Base-by-base conservation (phyloP, 2,113 vertebrate species). In the Trachemys scripta region DNA sequence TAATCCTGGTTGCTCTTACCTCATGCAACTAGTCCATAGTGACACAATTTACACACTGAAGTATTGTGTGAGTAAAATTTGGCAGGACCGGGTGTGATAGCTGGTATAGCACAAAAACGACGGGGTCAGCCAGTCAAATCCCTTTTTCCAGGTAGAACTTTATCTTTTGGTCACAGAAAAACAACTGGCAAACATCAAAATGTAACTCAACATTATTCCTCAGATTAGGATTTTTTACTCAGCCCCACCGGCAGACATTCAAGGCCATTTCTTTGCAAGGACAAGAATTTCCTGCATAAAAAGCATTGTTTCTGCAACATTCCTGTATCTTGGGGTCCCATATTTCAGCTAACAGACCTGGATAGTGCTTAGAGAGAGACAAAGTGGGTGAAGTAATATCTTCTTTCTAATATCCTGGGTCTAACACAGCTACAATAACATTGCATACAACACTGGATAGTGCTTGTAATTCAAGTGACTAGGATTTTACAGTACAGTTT, bases 11-110 rank as follows among this genome's bases (percentile, higher is more conserved):
- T 87, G 31, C 16, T 95, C 81, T 88, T 95, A 84, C n/a, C 53
- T 94, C 31, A 8, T 83, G 25, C 65, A 85, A 94, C 81, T 94
- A 87, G 45, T 96, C 65, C 92, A 94, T 72, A 90, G 92, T 93
- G 72, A 94, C 45, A 84, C 62, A 72, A 93, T 62, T 96, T 95
- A 88, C 85, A 95, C 62, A 78, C 19, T 82, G 87, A 95, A 94
- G 53, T 82, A 85, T 62, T 85, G 62, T 13, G 80, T 91, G 86
- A 95, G 89, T 94, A 94, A 95, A 90, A 80, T 82, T 94, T 89
- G 84, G 90, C 27, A 86, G 45, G 6, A 10, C 75, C 89, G 35
- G 62, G 22, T 85, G 14, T 62, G 80, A 75, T 91, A 90, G 81
- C 85, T 59, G 31, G 31, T 82, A 53, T 90, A 92, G 78, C 22